Conservation (phyloP, 1,140 invertebrate genomes). For the Eriocheir sinensis region DNA sequence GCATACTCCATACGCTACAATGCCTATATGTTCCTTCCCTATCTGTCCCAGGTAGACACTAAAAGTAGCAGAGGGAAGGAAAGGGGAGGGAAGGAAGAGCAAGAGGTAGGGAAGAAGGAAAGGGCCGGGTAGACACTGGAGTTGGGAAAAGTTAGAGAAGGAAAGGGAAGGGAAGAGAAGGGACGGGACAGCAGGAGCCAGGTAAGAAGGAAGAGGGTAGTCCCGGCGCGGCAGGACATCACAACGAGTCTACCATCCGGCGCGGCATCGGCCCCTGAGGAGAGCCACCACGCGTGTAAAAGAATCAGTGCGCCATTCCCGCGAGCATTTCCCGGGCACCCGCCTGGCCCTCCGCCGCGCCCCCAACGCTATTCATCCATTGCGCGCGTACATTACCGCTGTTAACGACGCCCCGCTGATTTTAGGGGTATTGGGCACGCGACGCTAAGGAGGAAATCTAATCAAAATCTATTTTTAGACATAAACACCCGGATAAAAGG, state of each 20-base stretch:
- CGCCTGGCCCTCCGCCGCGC: neutral
- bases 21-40: no score
- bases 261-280: neutral
- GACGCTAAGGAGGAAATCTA: neutral
- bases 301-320: neutral
- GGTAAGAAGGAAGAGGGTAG: neutral
- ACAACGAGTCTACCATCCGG: neutral
- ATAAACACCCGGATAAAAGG: neutral
- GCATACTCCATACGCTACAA: no score
- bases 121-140: no score
- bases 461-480: conserved; percentile 18
- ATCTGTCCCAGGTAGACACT: no score
- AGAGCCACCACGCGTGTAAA: neutral
- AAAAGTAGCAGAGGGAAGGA: no score
- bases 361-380: neutral
- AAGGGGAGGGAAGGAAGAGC: no score
- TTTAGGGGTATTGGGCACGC: conserved; percentile 10
- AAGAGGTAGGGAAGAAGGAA: no score
- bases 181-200: no score
- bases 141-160: neutral
- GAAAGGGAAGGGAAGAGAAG: neutral
- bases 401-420: neutral
- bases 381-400: neutral
- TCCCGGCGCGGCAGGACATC: neutral
- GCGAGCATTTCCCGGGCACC: neutral